Conservation (phyloP, 2,888 invertebrate species). For the Chrysolina americana region DNA sequence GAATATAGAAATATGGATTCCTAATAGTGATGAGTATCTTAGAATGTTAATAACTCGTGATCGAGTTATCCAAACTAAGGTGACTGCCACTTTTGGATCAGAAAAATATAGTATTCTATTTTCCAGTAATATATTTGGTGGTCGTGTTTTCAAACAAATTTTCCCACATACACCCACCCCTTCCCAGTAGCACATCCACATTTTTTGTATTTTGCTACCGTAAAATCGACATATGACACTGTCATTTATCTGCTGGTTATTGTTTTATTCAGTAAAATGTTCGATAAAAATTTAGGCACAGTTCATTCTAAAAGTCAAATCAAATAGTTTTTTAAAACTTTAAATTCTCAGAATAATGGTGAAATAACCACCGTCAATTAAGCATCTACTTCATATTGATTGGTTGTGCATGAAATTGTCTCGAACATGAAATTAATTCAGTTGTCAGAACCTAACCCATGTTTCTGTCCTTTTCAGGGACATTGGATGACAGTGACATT, state of each 20-base stretch:
- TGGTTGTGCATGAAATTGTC: neutral
- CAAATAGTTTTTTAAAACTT: neutral
- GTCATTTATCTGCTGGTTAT: constrained; percentile 18
- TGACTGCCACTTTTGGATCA: too few species aligned
- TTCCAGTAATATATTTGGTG: too few species aligned
- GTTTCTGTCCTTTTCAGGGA: constrained; percentile 52
- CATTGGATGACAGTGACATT: constrained; percentile 52
- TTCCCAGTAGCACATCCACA: neutral
- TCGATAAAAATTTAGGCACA: neutral
- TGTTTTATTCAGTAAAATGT: neutral
- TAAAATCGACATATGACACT: constrained; percentile 38
- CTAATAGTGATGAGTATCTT: too few species aligned
- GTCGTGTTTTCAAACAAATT: too few species aligned
- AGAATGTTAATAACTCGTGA: too few species aligned
- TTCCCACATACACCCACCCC: too few species aligned
- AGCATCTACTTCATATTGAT: too few species aligned
- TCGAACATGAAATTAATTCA: neutral
- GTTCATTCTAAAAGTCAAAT: neutral
- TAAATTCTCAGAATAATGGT: too few species aligned
- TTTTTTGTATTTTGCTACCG: constrained; percentile 23
- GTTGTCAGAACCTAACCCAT: constrained; percentile 35
- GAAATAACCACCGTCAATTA: too few species aligned
- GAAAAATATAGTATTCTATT: too few species aligned
- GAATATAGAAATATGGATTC: too few species aligned
- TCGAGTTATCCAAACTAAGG: too few species aligned